A percentile compares a stretch with the other conserved stretches of the same genome.
phyloP scores from a whole-genome alignment of 2,113 vertebrate genomes.

The Podilymbus podiceps region DNA sequence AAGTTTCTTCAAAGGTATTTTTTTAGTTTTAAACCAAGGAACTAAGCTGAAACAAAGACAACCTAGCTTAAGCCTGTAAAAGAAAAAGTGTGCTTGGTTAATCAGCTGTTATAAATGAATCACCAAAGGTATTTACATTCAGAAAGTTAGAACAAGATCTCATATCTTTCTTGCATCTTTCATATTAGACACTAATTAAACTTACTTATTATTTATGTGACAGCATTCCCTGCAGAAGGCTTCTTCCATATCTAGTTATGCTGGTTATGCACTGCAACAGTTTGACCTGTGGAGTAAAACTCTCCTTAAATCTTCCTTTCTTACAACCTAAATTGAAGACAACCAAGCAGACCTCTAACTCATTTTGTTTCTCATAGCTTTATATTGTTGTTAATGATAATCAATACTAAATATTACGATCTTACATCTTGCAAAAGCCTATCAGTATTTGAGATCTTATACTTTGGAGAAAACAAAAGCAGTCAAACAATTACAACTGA shows the following conservation, averaged over 20 bases:
- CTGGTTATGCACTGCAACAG: neutral
- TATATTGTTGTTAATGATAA: neutral
- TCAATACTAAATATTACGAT: neutral
- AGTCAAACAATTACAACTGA: neutral
- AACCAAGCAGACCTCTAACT: neutral
- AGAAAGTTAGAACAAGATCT: neutral
- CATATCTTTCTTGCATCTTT: neutral
- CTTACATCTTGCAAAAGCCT: neutral
- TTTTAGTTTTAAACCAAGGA: neutral
- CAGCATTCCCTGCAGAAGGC: neutral
- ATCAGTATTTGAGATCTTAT: neutral
- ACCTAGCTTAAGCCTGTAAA: neutral
- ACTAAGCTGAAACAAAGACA: neutral
- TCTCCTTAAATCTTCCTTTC: neutral
- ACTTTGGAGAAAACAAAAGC: neutral
- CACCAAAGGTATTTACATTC: neutral
- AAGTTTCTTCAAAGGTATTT: neutral
- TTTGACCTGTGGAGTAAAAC: neutral
- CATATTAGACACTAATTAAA: neutral
- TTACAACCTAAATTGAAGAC: neutral
- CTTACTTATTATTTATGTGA: neutral
- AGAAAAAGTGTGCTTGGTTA: neutral
- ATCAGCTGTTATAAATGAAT: neutral
- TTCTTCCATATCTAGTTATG: fast-evolving
- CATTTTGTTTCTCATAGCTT: neutral